Evolutionary conservation across 2,888 invertebrate species (phyloP).

Genomic region (Aleiodes alternator): DNA sequence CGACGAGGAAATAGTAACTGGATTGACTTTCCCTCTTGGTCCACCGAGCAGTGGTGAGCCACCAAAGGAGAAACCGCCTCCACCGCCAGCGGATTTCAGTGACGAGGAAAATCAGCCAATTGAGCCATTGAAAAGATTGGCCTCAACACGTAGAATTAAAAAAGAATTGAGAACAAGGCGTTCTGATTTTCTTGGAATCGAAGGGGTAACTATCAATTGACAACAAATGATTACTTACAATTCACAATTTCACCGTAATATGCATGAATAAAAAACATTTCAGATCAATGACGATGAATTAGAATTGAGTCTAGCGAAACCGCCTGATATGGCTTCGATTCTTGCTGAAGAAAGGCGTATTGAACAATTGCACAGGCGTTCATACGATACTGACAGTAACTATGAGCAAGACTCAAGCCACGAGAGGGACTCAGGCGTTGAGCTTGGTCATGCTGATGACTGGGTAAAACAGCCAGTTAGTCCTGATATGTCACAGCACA

Average conservation of each 20-base stretch:
- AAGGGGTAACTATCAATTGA: conserved; percentile 76
- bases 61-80: conserved; percentile 91
- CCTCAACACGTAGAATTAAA: conserved; percentile 90
- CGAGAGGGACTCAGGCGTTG: conserved; percentile 86
- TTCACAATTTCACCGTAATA: no score
- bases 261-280: neutral
- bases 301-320: conserved; percentile 82
- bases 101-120: conserved; percentile 74
- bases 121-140: conserved; percentile 83
- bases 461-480: conserved; percentile 73
- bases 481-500: conserved; percentile 79
- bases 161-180: conserved; percentile 90
- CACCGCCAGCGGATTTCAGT: conserved; percentile 81
- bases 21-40: conserved; percentile 77
- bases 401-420: conserved; percentile 75
- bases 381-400: conserved; percentile 83
- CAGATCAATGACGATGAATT: conserved; percentile 82
- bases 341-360: conserved; percentile 88
- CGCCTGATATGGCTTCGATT: conserved; percentile 88
- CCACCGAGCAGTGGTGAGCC: conserved; percentile 83
- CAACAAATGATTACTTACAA: neutral
- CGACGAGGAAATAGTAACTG: conserved; percentile 71
- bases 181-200: conserved; percentile 90
- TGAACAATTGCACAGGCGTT: conserved; percentile 86
- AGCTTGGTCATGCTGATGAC: conserved; percentile 78